phyloP scores from a whole-genome alignment of 2,797 vertebrate genomes.

The Hippopotamyrus pictus region DNA sequence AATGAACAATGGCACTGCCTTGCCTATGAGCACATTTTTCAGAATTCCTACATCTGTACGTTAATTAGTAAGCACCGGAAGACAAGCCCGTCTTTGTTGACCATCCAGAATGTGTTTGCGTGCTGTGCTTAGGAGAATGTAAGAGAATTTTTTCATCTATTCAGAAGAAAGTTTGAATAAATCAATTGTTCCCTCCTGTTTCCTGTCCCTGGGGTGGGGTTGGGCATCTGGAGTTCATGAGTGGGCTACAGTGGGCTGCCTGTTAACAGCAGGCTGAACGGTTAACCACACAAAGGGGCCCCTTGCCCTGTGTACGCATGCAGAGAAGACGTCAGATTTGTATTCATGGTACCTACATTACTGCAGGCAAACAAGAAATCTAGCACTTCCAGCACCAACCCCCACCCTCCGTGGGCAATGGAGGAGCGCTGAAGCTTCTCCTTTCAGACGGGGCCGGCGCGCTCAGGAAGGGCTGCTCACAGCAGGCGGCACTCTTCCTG shows the following conservation, averaged over 20 bases:
- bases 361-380: neutral
- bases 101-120: neutral
- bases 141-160: neutral
- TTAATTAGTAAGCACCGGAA: neutral
- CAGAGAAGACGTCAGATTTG: neutral
- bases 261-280: neutral
- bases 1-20: neutral
- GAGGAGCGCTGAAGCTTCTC: neutral
- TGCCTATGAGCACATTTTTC: neutral
- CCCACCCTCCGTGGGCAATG: neutral
- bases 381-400: neutral
- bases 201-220: neutral
- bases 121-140: neutral
- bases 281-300: neutral
- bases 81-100: neutral
- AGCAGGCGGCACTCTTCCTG: neutral
- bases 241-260: neutral
- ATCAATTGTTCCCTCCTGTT: slow-evolving; percentile 8
- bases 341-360: neutral
- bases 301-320: neutral
- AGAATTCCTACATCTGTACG: neutral
- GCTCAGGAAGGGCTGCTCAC: neutral
- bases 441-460: neutral
- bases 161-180: neutral
- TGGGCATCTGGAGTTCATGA: neutral